Percentiles rank a stretch among this genome's conserved stretches.
Evolutionary conservation across 2,888 invertebrate genomes (phyloP).

Genomic region (Luffia ferchaultella): DNA sequence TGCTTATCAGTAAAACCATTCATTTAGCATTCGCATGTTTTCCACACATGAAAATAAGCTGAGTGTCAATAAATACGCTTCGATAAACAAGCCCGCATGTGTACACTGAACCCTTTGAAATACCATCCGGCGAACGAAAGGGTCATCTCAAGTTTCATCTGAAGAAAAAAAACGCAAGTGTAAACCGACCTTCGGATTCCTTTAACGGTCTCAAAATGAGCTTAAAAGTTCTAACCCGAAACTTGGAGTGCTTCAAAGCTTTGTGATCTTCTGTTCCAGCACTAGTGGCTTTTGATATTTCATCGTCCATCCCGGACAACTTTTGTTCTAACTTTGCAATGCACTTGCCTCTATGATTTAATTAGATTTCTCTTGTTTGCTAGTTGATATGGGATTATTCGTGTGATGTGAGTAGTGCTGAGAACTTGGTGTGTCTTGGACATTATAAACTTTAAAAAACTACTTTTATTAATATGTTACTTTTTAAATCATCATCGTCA

Average conservation of each 20-base stretch:
- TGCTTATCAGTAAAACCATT: not conserved
- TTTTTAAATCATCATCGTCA: no score
- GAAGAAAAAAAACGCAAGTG: not conserved
- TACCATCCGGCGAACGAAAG: not conserved
- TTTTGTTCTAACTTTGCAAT: not conserved
- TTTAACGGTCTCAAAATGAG: not conserved
- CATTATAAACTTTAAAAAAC: no score
- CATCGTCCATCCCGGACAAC: slow-evolving; percentile 9
- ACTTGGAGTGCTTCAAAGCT: slow-evolving; percentile 25
- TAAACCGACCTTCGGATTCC: not conserved
- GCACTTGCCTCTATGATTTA: slow-evolving; percentile 18
- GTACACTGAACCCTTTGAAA: not conserved
- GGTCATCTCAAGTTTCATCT: not conserved
- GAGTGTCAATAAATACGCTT: not conserved
- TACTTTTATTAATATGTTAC: no score
- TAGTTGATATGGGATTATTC: not conserved
- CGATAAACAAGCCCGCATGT: not conserved
- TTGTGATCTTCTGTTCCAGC: slow-evolving; percentile 19
- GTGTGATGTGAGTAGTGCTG: not conserved
- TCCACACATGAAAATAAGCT: not conserved
- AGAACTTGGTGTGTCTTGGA: not conserved
- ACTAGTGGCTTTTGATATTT: slow-evolving; percentile 24
- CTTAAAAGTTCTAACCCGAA: not conserved
- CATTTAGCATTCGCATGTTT: not conserved
- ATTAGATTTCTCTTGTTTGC: slow-evolving; percentile 16